Conservation (phyloP, 1,140 invertebrate species). For the Teleopsis dalmanni region DNA sequence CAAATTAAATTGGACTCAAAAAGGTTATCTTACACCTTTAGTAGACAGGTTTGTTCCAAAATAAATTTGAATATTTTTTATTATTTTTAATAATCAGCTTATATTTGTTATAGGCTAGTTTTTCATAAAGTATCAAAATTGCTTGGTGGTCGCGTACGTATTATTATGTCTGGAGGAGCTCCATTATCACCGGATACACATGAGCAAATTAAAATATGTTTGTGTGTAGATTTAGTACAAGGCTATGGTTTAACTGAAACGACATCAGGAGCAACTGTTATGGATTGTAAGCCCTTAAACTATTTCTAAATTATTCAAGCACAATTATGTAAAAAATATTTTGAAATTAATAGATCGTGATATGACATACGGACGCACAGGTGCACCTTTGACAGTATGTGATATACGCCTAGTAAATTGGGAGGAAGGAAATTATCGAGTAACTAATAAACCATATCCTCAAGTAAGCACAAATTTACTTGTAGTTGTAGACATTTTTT, state of each 20-base stretch:
- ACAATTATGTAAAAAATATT: not conserved
- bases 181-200: conserved; percentile 94
- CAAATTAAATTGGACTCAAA: conserved; percentile 74
- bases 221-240: conserved; percentile 84
- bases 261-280: conserved; percentile 83
- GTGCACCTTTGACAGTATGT: conserved; percentile 77
- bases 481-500: not conserved
- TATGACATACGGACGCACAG: conserved; percentile 67
- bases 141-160: conserved; percentile 78
- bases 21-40: conserved; percentile 77
- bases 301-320: not conserved
- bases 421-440: conserved; percentile 90
- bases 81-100: not conserved
- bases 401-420: conserved; percentile 86
- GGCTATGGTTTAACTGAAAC: conserved; percentile 98
- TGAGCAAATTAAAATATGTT: conserved; percentile 85
- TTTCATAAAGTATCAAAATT: conserved; percentile 71
- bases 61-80: not conserved
- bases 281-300: conserved; percentile 61
- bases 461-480: too few relatives aligned
- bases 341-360: conserved; percentile 23
- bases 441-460: conserved; percentile 83
- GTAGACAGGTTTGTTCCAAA: conserved; percentile 59
- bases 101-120: conserved; percentile 48
- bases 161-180: conserved; percentile 88